These are phyloP conservation scores for Pinctada fucata DNA, from an alignment of 2,888 invertebrate species.

Conservation along the genomic window DNA sequence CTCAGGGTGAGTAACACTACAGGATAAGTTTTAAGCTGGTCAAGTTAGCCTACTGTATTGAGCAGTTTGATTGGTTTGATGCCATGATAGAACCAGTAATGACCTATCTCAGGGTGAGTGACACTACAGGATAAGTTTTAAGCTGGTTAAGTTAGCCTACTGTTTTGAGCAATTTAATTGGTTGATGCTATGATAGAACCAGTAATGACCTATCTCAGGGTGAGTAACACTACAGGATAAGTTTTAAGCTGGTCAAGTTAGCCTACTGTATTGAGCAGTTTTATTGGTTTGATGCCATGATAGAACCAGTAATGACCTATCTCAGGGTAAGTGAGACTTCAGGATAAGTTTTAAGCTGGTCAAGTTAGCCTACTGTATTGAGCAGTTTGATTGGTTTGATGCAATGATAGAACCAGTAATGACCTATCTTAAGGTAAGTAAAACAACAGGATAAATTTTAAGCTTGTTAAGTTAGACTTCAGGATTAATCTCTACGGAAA, in stretches of 20 bases:
- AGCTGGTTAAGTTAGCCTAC: conserved; percentile 73
- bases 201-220: conserved; percentile 65
- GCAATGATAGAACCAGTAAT: conserved; percentile 61
- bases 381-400: conserved; percentile 75
- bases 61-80: conserved; percentile 75
- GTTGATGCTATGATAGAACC: conserved; percentile 66
- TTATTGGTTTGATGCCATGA: conserved; percentile 72
- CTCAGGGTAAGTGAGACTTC: conserved; percentile 60
- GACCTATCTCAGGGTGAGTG: conserved; percentile 63
- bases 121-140: too few species aligned
- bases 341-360: conserved; percentile 49
- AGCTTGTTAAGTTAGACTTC: too few species aligned
- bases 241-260: conserved; percentile 65
- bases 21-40: conserved; percentile 49
- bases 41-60: conserved; percentile 75
- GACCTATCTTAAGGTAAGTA: conserved; percentile 62
- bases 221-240: conserved; percentile 31
- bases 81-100: conserved; percentile 61
- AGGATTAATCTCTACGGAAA: too few species aligned
- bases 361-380: conserved; percentile 75
- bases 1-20: conserved; percentile 58
- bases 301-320: conserved; percentile 60
- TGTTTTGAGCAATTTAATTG: conserved; percentile 75
- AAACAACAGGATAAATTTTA: too few species aligned
- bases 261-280: conserved; percentile 76